Conservation (phyloP, 1,140 invertebrate genomes). For the Drosophila ercepeae region DNA sequence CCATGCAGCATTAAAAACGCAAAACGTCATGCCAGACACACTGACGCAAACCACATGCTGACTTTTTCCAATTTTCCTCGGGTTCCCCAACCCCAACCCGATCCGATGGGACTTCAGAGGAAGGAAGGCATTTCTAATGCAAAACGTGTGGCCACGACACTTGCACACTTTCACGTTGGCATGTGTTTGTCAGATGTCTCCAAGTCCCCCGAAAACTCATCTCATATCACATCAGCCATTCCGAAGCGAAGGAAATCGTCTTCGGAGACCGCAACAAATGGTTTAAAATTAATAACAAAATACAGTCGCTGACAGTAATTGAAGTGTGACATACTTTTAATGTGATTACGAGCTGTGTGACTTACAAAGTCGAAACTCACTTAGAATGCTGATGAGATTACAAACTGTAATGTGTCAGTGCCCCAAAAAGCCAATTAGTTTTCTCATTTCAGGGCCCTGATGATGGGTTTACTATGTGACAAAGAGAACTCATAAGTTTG, state of each 20-base stretch:
- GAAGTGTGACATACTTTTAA: constrained; percentile 74
- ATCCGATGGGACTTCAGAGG: background rate
- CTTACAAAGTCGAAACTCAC: constrained; percentile 43
- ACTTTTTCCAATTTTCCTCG: constrained; percentile 44
- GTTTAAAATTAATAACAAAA: constrained; percentile 67
- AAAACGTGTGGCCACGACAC: constrained; percentile 63
- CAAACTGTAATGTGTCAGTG: constrained; percentile 22
- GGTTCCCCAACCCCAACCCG: constrained; percentile 12
- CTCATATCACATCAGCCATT: background rate
- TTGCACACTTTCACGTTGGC: constrained; percentile 33
- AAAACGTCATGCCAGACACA: constrained; percentile 60
- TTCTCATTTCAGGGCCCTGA: background rate
- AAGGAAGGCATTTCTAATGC: constrained; percentile 64
- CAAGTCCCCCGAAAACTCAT: constrained; percentile 6
- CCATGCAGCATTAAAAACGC: constrained; percentile 14
- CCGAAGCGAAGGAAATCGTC: background rate
- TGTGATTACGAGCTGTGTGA: constrained; percentile 48
- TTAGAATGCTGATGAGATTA: constrained; percentile 49
- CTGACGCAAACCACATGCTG: constrained; percentile 75
- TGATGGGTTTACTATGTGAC: constrained; percentile 1
- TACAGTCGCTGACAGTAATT: constrained; percentile 61
- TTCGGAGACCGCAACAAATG: constrained; percentile 34
- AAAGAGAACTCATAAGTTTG: background rate
- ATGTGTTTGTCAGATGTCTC: constrained; percentile 68
- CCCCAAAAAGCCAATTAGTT: constrained; percentile 36